phyloP scores from a whole-genome alignment of 2,888 invertebrate genomes.

The Acleris sparsana region DNA sequence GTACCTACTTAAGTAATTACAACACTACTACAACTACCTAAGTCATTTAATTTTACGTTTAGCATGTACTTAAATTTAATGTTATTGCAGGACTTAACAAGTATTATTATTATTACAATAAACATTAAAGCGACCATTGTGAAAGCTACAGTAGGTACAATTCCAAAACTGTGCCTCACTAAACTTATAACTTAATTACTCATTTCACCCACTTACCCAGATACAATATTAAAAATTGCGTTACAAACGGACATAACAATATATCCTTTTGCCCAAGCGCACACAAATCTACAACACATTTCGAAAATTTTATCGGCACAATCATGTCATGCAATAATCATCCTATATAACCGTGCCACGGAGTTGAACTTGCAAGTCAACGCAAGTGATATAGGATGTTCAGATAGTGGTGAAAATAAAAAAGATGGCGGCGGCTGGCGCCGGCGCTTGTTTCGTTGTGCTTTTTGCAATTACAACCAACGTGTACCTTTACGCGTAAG shows the following conservation, averaged over 20 bases:
- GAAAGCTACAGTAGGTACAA: constrained; percentile 15
- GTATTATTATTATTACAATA: not conserved
- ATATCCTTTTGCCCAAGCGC: constrained; percentile 50
- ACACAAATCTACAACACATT: constrained; percentile 32
- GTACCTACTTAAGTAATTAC: no score
- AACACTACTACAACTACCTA: not conserved
- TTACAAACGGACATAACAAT: constrained; percentile 50
- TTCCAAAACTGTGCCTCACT: constrained; percentile 14
- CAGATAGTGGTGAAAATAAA: constrained; percentile 46
- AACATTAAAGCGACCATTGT: constrained; percentile 11
- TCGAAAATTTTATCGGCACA: not conserved
- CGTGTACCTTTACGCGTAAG: constrained; percentile 19
- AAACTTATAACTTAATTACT: constrained; percentile 38
- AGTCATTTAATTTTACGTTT: not conserved
- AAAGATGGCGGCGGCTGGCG: constrained; percentile 53
- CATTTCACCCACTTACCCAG: constrained; percentile 47
- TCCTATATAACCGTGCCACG: no score
- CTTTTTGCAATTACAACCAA: constrained; percentile 43
- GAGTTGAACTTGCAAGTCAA: constrained; percentile 38
- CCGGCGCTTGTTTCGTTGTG: constrained; percentile 50
- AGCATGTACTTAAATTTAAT: not conserved
- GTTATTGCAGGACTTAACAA: not conserved
- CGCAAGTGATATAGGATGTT: constrained; percentile 42
- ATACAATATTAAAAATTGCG: constrained; percentile 45
- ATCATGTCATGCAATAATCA: no score